Percentiles rank a stretch among this genome's conserved stretches.
These are phyloP conservation scores for Philereme vetulata DNA, from an alignment of 2,888 invertebrate species.

Conservation along the genomic window DNA sequence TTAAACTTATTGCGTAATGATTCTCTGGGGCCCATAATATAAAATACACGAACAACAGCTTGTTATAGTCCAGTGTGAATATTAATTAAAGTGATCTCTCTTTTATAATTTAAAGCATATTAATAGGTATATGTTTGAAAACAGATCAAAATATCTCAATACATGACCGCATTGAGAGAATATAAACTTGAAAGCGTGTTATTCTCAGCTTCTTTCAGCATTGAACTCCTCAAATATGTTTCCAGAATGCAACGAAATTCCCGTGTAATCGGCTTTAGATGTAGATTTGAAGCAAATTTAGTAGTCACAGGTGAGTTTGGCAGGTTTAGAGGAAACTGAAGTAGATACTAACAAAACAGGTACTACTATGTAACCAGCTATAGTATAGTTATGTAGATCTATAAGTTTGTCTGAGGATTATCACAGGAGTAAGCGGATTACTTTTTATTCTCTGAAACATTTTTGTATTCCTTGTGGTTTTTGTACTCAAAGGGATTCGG, in stretches of 20 bases:
- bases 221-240: slow-evolving; percentile 21
- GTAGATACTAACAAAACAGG: not conserved
- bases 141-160: no score
- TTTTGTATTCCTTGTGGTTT: not conserved
- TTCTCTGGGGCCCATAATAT: no score
- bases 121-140: no score
- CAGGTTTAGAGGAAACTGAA: slow-evolving; percentile 10
- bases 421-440: slow-evolving; percentile 9
- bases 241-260: slow-evolving; percentile 26
- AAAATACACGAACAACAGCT: no score
- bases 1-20: no score
- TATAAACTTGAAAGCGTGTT: slow-evolving; percentile 16
- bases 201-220: slow-evolving; percentile 7
- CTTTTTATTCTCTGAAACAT: not conserved
- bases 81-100: no score
- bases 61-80: no score
- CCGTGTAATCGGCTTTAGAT: slow-evolving; percentile 29
- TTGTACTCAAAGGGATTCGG: no score
- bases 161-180: not conserved
- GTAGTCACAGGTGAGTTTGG: slow-evolving; percentile 29
- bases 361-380: not conserved
- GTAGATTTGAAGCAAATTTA: slow-evolving; percentile 28
- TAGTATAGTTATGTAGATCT: not conserved
- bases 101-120: no score
- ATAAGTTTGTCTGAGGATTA: slow-evolving; percentile 5